These are phyloP conservation scores for Neoascia interrupta DNA, from an alignment of 2,888 invertebrate genomes.

Conservation along the genomic window DNA sequence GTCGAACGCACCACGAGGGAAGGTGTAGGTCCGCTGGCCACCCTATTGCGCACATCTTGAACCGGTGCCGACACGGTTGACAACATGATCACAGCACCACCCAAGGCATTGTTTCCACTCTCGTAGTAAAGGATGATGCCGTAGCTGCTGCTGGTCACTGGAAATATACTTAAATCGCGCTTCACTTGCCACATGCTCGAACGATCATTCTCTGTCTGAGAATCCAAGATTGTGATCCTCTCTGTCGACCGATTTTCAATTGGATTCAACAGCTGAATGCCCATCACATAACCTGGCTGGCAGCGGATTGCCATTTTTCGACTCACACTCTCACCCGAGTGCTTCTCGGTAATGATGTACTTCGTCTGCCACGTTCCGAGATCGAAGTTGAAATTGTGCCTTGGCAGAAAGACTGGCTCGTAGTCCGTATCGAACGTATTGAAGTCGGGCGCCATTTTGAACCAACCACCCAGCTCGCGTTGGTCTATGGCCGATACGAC, in stretches of 20 bases:
- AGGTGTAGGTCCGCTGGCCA: slow-evolving; percentile 89
- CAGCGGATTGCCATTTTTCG: slow-evolving; percentile 85
- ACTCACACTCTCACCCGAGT: slow-evolving; percentile 81
- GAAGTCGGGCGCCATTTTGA: slow-evolving; percentile 85
- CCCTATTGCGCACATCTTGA: slow-evolving; percentile 86
- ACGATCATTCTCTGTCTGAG: slow-evolving; percentile 84
- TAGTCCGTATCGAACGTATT: slow-evolving; percentile 86
- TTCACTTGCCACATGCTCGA: slow-evolving; percentile 89
- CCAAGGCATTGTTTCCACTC: slow-evolving; percentile 89
- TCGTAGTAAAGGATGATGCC: slow-evolving; percentile 89
- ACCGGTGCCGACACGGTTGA: slow-evolving; percentile 87
- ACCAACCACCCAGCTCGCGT: slow-evolving; percentile 96
- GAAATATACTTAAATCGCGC: slow-evolving; percentile 93
- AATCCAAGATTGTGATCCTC: slow-evolving; percentile 88
- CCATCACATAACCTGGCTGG: slow-evolving; percentile 91
- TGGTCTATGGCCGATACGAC: slow-evolving; percentile 90
- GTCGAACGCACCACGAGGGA: slow-evolving; percentile 86
- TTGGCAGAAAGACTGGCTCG: slow-evolving; percentile 87
- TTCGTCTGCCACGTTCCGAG: slow-evolving; percentile 88
- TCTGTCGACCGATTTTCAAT: slow-evolving; percentile 94
- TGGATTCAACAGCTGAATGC: slow-evolving; percentile 94
- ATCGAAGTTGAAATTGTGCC: slow-evolving; percentile 83
- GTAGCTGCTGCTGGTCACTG: slow-evolving; percentile 91
- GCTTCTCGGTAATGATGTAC: slow-evolving; percentile 88
- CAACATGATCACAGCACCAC: slow-evolving; percentile 89